These are phyloP conservation scores for Trissolcus brochymenae DNA, from an alignment of 2,888 invertebrate genomes.

Conservation along the genomic window DNA sequence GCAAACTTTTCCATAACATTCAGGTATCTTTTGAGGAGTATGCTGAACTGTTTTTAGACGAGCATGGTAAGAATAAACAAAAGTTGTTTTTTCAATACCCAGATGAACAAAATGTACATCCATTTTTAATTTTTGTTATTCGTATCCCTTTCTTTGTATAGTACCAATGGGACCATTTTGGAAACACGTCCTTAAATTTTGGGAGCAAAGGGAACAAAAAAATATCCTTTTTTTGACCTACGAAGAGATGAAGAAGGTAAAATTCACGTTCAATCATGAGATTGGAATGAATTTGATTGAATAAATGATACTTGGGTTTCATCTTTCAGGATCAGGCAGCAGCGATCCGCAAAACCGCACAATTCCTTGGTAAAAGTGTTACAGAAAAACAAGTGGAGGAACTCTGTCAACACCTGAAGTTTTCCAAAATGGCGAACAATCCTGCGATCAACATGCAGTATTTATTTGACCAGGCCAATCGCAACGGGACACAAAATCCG, in stretches of 20 bases:
- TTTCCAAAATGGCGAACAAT: conserved; percentile 89
- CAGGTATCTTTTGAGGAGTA: conserved; percentile 84
- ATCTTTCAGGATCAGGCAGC: conserved; percentile 80
- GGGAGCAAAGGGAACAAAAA: conserved; percentile 77
- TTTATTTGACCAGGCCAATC: conserved; percentile 79
- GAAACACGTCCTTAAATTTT: conserved; percentile 75
- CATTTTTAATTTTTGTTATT: background rate
- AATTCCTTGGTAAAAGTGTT: conserved; percentile 83
- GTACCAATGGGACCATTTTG: conserved; percentile 72
- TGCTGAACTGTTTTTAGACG: conserved; percentile 84
- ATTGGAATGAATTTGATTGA: background rate
- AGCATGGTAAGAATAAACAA: conserved; percentile 78
- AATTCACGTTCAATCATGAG: background rate
- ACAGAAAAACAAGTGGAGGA: conserved; percentile 82
- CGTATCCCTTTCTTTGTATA: conserved; percentile 26
- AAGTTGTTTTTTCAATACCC: background rate
- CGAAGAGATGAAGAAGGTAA: conserved; percentile 79
- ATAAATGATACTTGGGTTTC: conserved; percentile 4
- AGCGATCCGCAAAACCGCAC: conserved; percentile 83
- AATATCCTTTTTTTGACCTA: conserved; percentile 80
- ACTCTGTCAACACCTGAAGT: conserved; percentile 86
- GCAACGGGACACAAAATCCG: conserved; percentile 77
- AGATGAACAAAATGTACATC: background rate
- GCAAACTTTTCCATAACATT: conserved; percentile 82
- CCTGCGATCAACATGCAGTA: conserved; percentile 86